Base-by-base conservation (phyloP, 2,113 vertebrate species). In the Anolis carolinensis region DNA sequence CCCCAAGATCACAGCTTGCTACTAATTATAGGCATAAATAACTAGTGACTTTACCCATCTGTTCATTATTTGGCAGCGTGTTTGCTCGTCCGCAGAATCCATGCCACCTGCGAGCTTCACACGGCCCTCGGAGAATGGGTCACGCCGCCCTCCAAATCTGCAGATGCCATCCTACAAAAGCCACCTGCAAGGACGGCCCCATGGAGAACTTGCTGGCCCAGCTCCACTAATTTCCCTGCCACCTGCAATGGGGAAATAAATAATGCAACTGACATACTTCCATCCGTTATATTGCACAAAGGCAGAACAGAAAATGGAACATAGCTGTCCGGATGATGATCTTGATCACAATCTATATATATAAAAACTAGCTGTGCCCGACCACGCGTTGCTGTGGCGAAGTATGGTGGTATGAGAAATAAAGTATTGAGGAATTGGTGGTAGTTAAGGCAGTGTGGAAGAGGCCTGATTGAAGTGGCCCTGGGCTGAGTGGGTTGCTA, bases 21-120 rank as follows among this genome's bases (percentile, higher is more conserved):
- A 79, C 87, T 96, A 95, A 97, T 96, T 96, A 96, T 94, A 95
- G 95, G 94, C 95, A 96, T 97, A 96, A 96, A 95, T 95, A 97
- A 96, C 95, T 85, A 36, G 92, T 92, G 95, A 95, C 94, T 95
- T 83, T 72, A 92, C 91, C 96, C 96, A 96, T 96, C 96, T 96
- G 96, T 93, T 95, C 94, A 89, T 93, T 88, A 75, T 92, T 94
- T 94, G 93, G 94, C 91, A 93, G 74, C 79, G 91, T 88, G 83
- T 94, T 92, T 85, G 34, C 92, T 92, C 91, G 91, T 78, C 83
- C 82, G 84, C 82, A 90, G 92, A 93, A 94, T 90, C n/a, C 91
- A 90, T 92, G 93, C 86, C 92, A 95, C 93, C 93, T 96, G 94
- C 90, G 89, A 91, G 81, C 85, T 62, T 7, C 0, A 14, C 0